Base-by-base conservation (phyloP, 2,888 invertebrate species). In the Hipparchia semele region DNA sequence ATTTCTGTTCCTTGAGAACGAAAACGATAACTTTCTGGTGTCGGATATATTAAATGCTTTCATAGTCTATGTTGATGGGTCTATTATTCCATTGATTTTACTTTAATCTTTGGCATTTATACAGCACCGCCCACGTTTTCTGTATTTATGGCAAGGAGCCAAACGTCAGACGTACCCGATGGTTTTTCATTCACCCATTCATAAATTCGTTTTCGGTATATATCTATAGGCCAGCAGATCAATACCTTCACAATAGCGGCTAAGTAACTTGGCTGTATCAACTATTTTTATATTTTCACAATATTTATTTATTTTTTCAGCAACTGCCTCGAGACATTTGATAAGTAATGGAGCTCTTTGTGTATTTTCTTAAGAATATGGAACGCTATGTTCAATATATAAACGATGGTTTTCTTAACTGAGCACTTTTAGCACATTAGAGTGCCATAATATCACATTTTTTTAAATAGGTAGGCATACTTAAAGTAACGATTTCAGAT, bases 61-160 rank as follows among this genome's bases (percentile, higher is more conserved):
- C 13, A 45, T 58, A 58, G 70, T 73, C 68, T 75, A 49, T 64
- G 74, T 70, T 70, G 70, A 73, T 75, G 64, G 61, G 61, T 23
- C 60, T 70, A 51, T 72, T 54, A 68, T 64, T 59, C 49, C 70
- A 75, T 73, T 65, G 73, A 71, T 73, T 75, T 73, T 71, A 51
- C 68, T 67, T 79, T 84, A 86, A 90, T 87, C 89, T 87, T 80
- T 87, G 83, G 80, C 85, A 85, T 88, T 89, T 84, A 84, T 84
- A 72, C 67, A 84, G 84, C 84, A 82, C 82, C 76, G 79, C 82
- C 84, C 83, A 86, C 86, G 83, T 82, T 77, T 82, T 79, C 23
- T 74, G 78, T 76, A 78, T 72, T 39, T 39, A 78, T 90, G 91
- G 91, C 86, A 72, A 23, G 39, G n/a, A 67, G 85, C 91, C 91